Evolutionary conservation across 2,113 vertebrate species (phyloP).

Genomic region (Paramormyrops kingsleyae): DNA sequence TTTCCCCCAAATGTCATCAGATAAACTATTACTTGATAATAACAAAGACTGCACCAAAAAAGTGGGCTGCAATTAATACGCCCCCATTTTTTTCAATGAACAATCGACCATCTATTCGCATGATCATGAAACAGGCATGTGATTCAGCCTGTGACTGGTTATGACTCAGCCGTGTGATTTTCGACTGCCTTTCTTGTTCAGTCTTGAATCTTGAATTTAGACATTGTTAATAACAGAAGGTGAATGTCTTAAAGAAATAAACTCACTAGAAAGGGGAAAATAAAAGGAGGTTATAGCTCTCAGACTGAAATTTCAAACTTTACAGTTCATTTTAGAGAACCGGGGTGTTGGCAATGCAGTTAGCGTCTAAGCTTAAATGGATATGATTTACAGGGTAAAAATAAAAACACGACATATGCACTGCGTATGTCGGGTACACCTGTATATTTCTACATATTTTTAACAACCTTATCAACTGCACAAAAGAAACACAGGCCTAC

Average conservation of each 20-base stretch:
- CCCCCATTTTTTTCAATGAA: not conserved
- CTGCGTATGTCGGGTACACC: not conserved
- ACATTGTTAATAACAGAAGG: not conserved
- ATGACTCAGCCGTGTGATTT: not conserved
- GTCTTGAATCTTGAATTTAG: not conserved
- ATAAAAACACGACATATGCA: not conserved
- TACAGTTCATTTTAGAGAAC: not conserved
- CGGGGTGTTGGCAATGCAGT: not conserved
- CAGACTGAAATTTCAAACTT: not conserved
- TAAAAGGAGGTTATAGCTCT: not conserved
- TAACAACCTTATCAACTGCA: not conserved
- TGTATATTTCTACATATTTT: not conserved
- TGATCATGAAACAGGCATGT: slow-evolving; percentile 2
- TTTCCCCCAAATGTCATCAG: not conserved
- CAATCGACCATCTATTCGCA: slow-evolving; percentile 11
- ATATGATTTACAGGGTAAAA: not conserved
- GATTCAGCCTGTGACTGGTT: slow-evolving; percentile 3
- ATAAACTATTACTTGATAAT: not conserved
- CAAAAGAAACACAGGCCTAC: not conserved
- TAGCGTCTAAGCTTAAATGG: not conserved
- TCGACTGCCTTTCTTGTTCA: not conserved
- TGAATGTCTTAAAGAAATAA: not conserved
- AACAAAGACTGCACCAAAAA: not conserved
- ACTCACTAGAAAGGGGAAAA: not conserved
- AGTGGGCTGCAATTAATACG: not conserved